Evolutionary conservation across 1,140 invertebrate genomes (phyloP).

Genomic region (Thaumatotibia leucotreta): DNA sequence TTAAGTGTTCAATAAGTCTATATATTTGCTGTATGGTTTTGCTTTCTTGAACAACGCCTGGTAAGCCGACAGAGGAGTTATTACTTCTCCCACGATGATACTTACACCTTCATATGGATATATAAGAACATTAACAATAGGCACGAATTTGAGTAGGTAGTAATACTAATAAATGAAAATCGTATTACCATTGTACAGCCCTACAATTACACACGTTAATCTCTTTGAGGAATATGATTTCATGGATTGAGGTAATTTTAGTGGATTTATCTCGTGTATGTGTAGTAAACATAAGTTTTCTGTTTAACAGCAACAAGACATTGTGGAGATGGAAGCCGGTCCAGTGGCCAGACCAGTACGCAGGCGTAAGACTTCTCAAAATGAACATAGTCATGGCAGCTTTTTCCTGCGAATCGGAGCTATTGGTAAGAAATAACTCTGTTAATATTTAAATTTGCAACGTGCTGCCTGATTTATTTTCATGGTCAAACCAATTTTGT

Average conservation of each 20-base stretch:
- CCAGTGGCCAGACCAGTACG: constrained; percentile 81
- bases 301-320: constrained; percentile 62
- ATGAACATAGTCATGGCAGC: constrained; percentile 95
- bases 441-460: constrained; percentile 4
- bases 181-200: background rate
- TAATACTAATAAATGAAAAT: background rate
- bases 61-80: background rate
- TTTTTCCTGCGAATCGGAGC: constrained; percentile 97
- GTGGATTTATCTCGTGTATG: background rate
- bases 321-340: constrained; percentile 83
- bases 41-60: background rate
- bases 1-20: background rate
- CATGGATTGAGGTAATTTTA: background rate
- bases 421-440: constrained; percentile 82
- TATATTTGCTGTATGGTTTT: constrained; percentile 4
- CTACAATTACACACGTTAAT: background rate
- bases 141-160: background rate
- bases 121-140: background rate
- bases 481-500: too few relatives aligned
- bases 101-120: background rate
- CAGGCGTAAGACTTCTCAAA: constrained; percentile 94
- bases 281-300: background rate
- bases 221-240: background rate
- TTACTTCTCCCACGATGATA: background rate
- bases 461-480: too few relatives aligned